Evolutionary conservation across 1,140 invertebrate genomes (phyloP), one percentile per base, ranked within the genome.

Genomic region (Potamilus streckersoni): DNA sequence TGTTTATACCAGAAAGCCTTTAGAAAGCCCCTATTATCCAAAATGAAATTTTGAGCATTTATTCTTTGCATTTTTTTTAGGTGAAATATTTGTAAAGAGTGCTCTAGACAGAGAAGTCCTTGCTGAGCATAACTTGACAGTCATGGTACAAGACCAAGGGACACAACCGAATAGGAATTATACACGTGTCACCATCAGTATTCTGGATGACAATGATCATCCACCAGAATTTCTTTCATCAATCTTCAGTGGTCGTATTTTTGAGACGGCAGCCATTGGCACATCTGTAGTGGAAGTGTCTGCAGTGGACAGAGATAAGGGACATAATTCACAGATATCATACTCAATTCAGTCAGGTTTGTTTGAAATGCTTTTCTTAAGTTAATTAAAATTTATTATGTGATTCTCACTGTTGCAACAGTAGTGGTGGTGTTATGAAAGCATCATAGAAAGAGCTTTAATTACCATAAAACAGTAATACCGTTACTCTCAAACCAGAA

Each of bases 191-290:
- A 90, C 93, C 49, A 93, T 98, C 63, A 93, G 92, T 65, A 95
- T 98, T 1, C 92, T 94, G 81, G 96, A 97, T 90, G 93, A 95
- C 80, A 98, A 98, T 89, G 96, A 98, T 87, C 95, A 97, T 86
- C 91, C 93, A 38, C 96, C 96, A 0, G 93, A 94, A 85, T 97
- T 97, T 83, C 93, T 94, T 67, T 92, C 93, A 55, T 92, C 93
- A 81, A 65, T 63, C 14, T 83, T 86, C n/a, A 67, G 80, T 60
- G 86, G 84, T 17, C 80, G 84, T 0, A 84, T 90, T 58, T 89
- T 85, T 79, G 88, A 89, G 80, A 86, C 87, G 1, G 85, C 88
- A 0, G 82, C 86, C 3, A 74, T 89, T n/a, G 88, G 89, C 11
- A 90, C 87, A n/a, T 84, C 86, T 14, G 86, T 90, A 20, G 92